Evolutionary conservation across 2,113 vertebrate species (phyloP).

Genomic region (Accipiter virgatus): DNA sequence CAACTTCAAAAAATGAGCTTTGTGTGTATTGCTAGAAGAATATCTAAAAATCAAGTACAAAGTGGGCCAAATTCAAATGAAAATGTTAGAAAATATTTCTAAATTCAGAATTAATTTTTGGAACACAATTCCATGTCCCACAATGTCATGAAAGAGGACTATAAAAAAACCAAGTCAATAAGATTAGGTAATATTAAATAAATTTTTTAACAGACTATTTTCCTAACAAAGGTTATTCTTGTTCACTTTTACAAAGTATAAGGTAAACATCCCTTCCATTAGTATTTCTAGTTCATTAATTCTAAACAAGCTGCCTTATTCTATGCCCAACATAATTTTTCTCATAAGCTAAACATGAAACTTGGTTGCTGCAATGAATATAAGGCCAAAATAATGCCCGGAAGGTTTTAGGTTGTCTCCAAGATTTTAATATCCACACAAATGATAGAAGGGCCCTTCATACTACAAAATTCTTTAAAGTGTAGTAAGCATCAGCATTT

Average conservation of each 20-base stretch:
- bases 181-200: background rate
- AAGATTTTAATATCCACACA: background rate
- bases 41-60: background rate
- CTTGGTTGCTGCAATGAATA: background rate
- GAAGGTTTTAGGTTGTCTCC: background rate
- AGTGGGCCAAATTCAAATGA: background rate
- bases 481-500: background rate
- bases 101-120: background rate
- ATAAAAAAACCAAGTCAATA: accelerated
- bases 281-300: background rate
- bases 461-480: background rate
- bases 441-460: background rate
- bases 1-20: background rate
- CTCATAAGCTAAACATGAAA: background rate
- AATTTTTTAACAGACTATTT: background rate
- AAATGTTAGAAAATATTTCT: background rate
- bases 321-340: background rate
- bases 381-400: background rate
- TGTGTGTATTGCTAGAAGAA: background rate
- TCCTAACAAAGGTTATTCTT: background rate
- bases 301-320: background rate
- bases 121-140: background rate
- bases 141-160: background rate
- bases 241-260: background rate
- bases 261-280: background rate